Conservation (phyloP, 2,797 vertebrate species). For the Leucoraja ocellata region DNA sequence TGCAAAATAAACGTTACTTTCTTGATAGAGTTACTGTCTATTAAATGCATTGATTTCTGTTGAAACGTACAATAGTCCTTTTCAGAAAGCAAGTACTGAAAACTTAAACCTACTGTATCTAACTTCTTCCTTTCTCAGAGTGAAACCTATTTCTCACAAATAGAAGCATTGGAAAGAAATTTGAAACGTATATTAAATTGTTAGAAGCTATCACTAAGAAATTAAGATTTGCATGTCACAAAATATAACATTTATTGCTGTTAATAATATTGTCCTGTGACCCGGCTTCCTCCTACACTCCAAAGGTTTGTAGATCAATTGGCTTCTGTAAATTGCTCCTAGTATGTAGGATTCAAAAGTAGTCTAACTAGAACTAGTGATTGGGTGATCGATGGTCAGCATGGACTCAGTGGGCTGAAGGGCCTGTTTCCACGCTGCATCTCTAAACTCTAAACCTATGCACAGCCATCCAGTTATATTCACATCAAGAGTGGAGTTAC, state of each 20-base stretch:
- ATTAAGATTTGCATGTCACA: background rate
- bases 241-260: background rate
- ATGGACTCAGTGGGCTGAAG: too few species aligned
- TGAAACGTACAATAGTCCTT: background rate
- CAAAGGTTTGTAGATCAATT: too few species aligned
- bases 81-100: background rate
- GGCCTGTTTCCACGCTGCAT: too few species aligned
- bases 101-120: background rate
- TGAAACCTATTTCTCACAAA: background rate
- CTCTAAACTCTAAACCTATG: too few species aligned
- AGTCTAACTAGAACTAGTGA: too few species aligned
- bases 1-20: background rate
- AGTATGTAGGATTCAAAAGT: too few species aligned
- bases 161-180: background rate
- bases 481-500: too few species aligned
- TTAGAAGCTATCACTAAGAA: background rate
- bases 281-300: too few species aligned
- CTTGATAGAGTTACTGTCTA: conserved; percentile 24
- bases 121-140: background rate
- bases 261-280: background rate
- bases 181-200: background rate
- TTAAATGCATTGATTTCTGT: background rate
- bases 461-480: too few species aligned
- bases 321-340: too few species aligned
- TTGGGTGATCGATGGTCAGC: too few species aligned